Base-by-base conservation (phyloP, 2,888 invertebrate genomes). In the Hybos culiciformis region DNA sequence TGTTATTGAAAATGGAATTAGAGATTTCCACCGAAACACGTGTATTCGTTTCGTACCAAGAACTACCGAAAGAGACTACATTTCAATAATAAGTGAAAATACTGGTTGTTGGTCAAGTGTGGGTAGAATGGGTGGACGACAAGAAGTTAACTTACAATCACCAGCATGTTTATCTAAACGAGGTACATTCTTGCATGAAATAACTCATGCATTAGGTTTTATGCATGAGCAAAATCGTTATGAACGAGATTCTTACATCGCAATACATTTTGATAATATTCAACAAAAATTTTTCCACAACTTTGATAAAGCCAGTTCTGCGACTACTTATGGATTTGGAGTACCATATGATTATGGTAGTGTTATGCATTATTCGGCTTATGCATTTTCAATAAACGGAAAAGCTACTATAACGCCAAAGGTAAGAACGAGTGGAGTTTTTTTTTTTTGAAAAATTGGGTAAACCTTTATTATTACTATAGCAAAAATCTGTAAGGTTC, bases 51-150 rank as follows among this genome's bases (percentile, higher is more conserved):
- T 84, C 59, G 73, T 78, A n/a, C 77, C 74, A 0, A 73, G 76
- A 56, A 68, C 63, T 1, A 67, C 71, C 0, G 78, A 85, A 55
- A 56, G 52, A 0, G 83, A 85, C 58, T 86, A 83, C 59, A 64
- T 86, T 36, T 69, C 73, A 8, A 78, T 86, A 48, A 74, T 74
- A 32, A 79, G 74, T 51, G 70, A 71, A n/a, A 73, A 70, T 46
- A 78, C 79, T 0, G 86, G 86, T 2, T 87, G 86, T 57, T 86
- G 85, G 85, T 84, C 84, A 4, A 78, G 78, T 45, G 83, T 86
- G 1, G 86, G 86, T 1, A 72, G 75, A 21, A 70, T 77, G 20
- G 83, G 83, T 54, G 70, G 70, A 20, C 60, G 56, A 44, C 69
- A 70, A 56, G 77, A 78, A 50, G 72, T 84, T 6, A 84, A 84